Base-by-base conservation (phyloP, 2,888 invertebrate species). In the Microplitis deprimator region DNA sequence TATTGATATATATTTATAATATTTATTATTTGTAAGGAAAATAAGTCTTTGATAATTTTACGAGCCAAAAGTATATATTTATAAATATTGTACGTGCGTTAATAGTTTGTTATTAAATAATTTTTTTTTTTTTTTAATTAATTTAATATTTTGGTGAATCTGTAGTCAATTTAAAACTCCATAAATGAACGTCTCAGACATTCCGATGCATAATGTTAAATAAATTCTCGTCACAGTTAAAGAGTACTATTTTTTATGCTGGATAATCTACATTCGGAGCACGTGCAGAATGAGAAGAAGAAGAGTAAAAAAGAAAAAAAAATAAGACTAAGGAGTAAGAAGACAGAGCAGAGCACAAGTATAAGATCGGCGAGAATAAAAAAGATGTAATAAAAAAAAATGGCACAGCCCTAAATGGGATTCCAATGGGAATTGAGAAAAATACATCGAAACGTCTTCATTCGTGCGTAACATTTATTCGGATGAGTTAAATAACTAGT, bases 381-480 rank as follows among this genome's bases (percentile, higher is more conserved):
- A 29, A 29, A 29, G 29, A 29, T 29, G 29, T 29, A 29, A 29
- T 29, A 29, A 29, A 29, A 29, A 20, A 40, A 39, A 77, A 65
- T 65, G 38, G 29, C 65, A 65, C 40, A 74, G 71, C 29, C n/a
- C 16, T 29, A 68, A 68, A 29, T 62, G 40, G 59, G 20, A 72
- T 71, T 62, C 39, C 29, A 72, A 60, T 73, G 70, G 68, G 38
- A 73, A 74, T 70, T 64, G 73, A 71, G 10, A 64, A 68, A 68
- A 72, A 72, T 29, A 29, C 29, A 73, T 71, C 65, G 17, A 60
- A 62, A 17, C 60, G 50, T 73, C 7, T 68, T 41, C 16, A 76
- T 71, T 70, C 76, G 75, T 68, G 77, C 68, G 77, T 74, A 73
- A 71, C 75, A 79, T 79, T 80, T 81, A 38, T 76, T 80, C 80